Evolutionary conservation across 2,888 invertebrate genomes (phyloP).

Genomic region (Cryptus viduatorius): DNA sequence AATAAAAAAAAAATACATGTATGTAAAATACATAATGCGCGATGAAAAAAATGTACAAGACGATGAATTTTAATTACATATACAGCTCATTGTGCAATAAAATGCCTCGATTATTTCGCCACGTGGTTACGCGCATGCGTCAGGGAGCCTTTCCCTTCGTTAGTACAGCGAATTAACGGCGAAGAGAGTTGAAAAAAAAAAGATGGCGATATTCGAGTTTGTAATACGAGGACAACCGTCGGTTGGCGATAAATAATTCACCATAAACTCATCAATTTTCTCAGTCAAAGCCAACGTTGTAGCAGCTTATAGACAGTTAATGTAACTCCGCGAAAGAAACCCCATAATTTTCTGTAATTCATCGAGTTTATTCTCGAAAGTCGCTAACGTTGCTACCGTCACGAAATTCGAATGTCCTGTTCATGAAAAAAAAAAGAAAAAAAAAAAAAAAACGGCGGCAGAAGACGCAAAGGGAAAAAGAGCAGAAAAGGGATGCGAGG

Average conservation of each 20-base stretch:
- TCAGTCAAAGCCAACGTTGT: slow-evolving; percentile 8
- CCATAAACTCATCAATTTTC: slow-evolving; percentile 61
- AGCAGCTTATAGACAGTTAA: slow-evolving; percentile 19
- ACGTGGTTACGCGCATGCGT: not conserved
- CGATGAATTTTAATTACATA: slow-evolving; percentile 39
- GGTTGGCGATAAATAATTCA: slow-evolving; percentile 47
- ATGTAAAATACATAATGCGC: slow-evolving; percentile 4
- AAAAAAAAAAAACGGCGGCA: slow-evolving; percentile 62
- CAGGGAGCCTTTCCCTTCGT: slow-evolving; percentile 33
- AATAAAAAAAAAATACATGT: slow-evolving; percentile 31
- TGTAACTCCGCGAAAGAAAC: slow-evolving; percentile 41
- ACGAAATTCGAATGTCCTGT: slow-evolving; percentile 49
- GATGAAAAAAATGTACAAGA: slow-evolving; percentile 4
- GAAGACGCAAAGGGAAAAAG: slow-evolving; percentile 22
- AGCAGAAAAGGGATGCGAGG: slow-evolving; percentile 46
- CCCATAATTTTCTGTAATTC: slow-evolving; percentile 65
- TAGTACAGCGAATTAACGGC: slow-evolving; percentile 9
- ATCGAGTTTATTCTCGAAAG: not conserved
- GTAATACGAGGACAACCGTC: slow-evolving; percentile 37
- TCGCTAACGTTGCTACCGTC: slow-evolving; percentile 48
- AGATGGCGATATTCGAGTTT: slow-evolving; percentile 5
- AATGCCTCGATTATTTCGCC: slow-evolving; percentile 26
- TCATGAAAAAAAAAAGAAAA: slow-evolving; percentile 57
- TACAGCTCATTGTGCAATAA: not conserved
- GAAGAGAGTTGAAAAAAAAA: slow-evolving; percentile 16